Conservation (phyloP, 1,140 invertebrate species). For the Zaprionus tsacasi region DNA sequence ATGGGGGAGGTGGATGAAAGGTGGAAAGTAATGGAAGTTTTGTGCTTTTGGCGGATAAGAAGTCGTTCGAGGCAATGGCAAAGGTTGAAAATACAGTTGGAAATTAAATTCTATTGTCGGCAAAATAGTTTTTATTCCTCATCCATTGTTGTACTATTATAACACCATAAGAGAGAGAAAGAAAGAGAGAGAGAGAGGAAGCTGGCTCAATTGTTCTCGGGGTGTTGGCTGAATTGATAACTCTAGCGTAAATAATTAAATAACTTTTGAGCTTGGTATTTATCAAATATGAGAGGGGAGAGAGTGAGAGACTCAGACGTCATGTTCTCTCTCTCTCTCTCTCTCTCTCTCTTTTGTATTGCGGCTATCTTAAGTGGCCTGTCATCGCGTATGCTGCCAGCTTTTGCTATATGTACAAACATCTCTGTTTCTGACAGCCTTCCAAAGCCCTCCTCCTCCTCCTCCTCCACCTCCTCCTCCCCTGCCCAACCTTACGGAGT, state of each 20-base stretch:
- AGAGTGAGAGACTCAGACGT: too few species aligned
- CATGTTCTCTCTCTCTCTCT: not conserved
- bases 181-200: too few species aligned
- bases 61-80: not conserved
- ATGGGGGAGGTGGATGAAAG: not conserved
- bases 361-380: conserved; percentile 6
- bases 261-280: not conserved
- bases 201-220: not conserved
- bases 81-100: conserved; percentile 2
- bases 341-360: not conserved
- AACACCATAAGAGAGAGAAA: not conserved
- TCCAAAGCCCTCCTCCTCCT: not conserved
- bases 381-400: conserved; percentile 3
- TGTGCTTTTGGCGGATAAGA: conserved; percentile 3
- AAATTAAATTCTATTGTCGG: conserved; percentile 10
- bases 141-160: not conserved
- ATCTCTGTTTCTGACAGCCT: not conserved
- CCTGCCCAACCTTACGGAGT: not conserved
- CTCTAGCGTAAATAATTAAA: conserved; percentile 8
- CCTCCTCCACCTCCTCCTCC: not conserved
- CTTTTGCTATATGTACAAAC: not conserved
- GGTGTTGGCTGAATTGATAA: conserved; percentile 3
- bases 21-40: conserved; percentile 1
- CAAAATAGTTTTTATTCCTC: not conserved
- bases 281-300: conserved; percentile 4